Base-by-base conservation (phyloP, 2,888 invertebrate genomes). In the Gryllus longicercus region DNA sequence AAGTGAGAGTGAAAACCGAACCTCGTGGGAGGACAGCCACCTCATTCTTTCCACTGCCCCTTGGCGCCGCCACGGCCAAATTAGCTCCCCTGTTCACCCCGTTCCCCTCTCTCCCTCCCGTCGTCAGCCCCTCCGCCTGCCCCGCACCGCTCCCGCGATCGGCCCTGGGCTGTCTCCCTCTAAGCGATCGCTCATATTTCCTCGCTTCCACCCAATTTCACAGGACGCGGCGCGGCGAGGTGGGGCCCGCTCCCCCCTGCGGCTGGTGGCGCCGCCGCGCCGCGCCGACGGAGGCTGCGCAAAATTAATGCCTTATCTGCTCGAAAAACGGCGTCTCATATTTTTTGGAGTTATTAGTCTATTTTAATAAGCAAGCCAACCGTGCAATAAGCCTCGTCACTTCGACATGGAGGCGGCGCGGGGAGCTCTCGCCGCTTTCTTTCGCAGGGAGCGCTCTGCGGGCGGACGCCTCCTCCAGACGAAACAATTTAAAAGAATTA, bases 261-360 rank as follows among this genome's bases (percentile, higher is more conserved):
- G 16, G n/a, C 63, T 11, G 14, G 16, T 63, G 63, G 16, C 63
- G 14, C 63, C 63, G 16, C 63, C 63, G 16, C 63, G 63, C n/a
- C 63, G 63, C 63, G 63, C 0, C 63, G 63, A 18, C 16, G 63
- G n/a, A n/a, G n/a, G 63, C 38, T 38, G 38, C 38, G 1, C 38
- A 63, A 63, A 63, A 63, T 63, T 63, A 63, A 63, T 63, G 63
- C 63, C 63, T 63, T 63, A 63, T 63, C 63, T 63, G 63, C 63
- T 63, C 63, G 16, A 63, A 63, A 63, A 63, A 63, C 63, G 63
- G 16, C 63, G 63, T 14, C 63, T 63, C 63, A 63, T 63, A 63
- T 63, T 63, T 63, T 38, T 63, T 63, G 63, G n/a, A 63, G 63
- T 18, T 63, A 63, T 63, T 63, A 63, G 63, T 63, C 63, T 63